Conservation (phyloP, 2,888 invertebrate species). For the Entomobrya proxima region DNA sequence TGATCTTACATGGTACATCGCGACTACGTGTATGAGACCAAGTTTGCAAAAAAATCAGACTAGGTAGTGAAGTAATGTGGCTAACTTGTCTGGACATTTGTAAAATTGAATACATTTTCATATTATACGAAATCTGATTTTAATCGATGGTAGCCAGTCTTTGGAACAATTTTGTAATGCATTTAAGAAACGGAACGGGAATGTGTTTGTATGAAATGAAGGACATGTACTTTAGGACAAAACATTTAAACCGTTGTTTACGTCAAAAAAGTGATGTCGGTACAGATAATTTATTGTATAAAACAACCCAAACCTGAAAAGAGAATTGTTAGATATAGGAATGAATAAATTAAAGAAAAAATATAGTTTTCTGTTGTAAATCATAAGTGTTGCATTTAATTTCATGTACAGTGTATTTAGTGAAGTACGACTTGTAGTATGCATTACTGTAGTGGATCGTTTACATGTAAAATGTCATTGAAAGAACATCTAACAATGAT, state of each 20-base stretch:
- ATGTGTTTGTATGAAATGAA: background rate
- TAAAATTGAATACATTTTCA: too few species aligned
- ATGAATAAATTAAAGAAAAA: background rate
- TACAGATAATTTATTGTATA: background rate
- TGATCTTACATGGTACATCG: slow-evolving; percentile 55
- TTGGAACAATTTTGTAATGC: too few species aligned
- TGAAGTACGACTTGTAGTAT: too few species aligned
- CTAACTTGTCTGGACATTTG: too few species aligned
- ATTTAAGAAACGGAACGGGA: background rate
- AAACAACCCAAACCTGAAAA: background rate
- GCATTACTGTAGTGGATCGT: too few species aligned
- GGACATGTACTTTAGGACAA: background rate
- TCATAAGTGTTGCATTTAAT: background rate
- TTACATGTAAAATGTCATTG: too few species aligned
- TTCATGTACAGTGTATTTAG: too few species aligned
- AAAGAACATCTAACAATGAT: too few species aligned
- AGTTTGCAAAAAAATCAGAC: slow-evolving; percentile 15
- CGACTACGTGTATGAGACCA: slow-evolving; percentile 45
- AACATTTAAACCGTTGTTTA: background rate
- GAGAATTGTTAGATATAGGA: slow-evolving; percentile 15
- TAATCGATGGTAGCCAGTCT: too few species aligned
- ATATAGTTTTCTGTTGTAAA: background rate
- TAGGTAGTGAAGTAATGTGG: background rate
- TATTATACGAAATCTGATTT: too few species aligned
- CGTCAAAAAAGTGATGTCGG: background rate